A percentile compares a stretch with the other conserved stretches of the same genome.
phyloP scores from a whole-genome alignment of 2,113 vertebrate genomes.

The Burhinus oedicnemus region DNA sequence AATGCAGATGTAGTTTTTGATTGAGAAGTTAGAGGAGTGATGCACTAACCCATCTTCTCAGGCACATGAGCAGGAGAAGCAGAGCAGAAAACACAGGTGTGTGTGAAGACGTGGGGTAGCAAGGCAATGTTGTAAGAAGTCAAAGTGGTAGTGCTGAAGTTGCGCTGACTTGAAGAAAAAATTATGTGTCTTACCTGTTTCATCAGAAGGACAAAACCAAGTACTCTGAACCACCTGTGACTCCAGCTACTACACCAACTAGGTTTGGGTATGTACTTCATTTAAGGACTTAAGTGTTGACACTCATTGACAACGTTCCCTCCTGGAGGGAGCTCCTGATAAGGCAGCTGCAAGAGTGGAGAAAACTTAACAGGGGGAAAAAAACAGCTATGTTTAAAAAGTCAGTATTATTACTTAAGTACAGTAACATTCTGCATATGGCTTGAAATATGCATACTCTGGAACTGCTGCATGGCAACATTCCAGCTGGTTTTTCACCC shows the following conservation, averaged over 20 bases:
- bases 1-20: not conserved
- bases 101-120: not conserved
- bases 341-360: not conserved
- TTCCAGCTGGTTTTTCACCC: not conserved
- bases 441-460: not conserved
- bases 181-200: not conserved
- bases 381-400: rapidly evolving
- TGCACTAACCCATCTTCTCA: not conserved
- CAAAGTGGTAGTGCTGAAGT: rapidly evolving
- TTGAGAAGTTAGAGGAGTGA: not conserved
- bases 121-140: not conserved
- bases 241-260: rapidly evolving
- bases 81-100: no score
- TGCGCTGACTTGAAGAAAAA: not conserved
- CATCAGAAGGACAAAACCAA: not conserved
- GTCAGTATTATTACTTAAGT: not conserved
- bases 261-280: no score
- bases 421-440: not conserved
- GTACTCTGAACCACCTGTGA: not conserved
- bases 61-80: not conserved
- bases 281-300: not conserved
- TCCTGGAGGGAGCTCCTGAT: not conserved
- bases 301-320: rapidly evolving
- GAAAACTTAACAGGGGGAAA: rapidly evolving
- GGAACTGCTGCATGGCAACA: no score